Percentiles rank a stretch among this genome's conserved stretches.
These are phyloP conservation scores for Hippoglossus hippoglossus DNA, from an alignment of 2,797 vertebrate genomes.

Conservation along the genomic window DNA sequence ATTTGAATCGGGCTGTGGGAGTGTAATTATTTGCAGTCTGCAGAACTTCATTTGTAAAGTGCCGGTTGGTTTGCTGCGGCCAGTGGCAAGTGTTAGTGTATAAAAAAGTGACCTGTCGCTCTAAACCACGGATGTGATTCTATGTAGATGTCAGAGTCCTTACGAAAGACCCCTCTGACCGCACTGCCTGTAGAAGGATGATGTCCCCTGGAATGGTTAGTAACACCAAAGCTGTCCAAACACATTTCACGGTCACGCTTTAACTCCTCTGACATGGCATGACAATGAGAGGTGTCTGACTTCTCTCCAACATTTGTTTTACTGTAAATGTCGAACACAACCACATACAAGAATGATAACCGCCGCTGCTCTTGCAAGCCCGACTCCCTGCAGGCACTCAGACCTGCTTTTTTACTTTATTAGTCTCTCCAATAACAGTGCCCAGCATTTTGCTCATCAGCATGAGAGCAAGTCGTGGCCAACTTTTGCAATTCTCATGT, in stretches of 20 bases:
- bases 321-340: slow-evolving; percentile 63
- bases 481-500: slow-evolving; percentile 28
- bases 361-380: slow-evolving; percentile 26
- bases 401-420: slow-evolving; percentile 26
- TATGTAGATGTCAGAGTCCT: slow-evolving; percentile 58
- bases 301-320: slow-evolving; percentile 58
- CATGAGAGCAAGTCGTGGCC: slow-evolving; percentile 12
- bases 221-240: slow-evolving; percentile 78
- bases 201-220: slow-evolving; percentile 74
- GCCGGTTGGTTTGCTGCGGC: slow-evolving; percentile 19
- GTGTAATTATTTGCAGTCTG: neutral
- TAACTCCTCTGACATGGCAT: slow-evolving; percentile 60
- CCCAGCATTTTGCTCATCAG: slow-evolving; percentile 33
- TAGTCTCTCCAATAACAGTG: slow-evolving; percentile 21
- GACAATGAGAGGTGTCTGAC: slow-evolving; percentile 71
- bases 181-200: slow-evolving; percentile 38
- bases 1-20: neutral
- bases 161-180: slow-evolving; percentile 51
- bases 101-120: slow-evolving; percentile 53
- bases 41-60: slow-evolving; percentile 11
- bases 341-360: slow-evolving; percentile 48
- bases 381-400: slow-evolving; percentile 21
- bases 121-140: slow-evolving; percentile 48
- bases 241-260: slow-evolving; percentile 69
- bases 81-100: slow-evolving; percentile 49